These are phyloP conservation scores for Parnassius orleans DNA, from an alignment of 2,888 invertebrate species.

Conservation along the genomic window DNA sequence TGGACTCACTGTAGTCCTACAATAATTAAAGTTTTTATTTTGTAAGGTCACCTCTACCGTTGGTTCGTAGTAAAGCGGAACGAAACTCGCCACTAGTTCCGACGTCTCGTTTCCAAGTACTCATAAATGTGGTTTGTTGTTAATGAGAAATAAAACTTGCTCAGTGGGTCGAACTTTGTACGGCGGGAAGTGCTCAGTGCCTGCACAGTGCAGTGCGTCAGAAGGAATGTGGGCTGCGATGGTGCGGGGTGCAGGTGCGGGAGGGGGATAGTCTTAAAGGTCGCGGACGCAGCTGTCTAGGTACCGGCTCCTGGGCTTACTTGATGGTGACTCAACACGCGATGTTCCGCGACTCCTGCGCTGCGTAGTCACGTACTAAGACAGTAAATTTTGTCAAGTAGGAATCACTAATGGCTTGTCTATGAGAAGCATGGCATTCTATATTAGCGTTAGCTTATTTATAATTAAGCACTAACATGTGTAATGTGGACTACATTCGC, in stretches of 20 bases:
- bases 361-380: background rate
- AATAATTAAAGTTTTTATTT: no score
- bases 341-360: background rate
- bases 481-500: no score
- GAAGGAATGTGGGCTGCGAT: background rate
- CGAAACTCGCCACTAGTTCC: background rate
- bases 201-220: slow-evolving; percentile 1
- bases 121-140: background rate
- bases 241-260: background rate
- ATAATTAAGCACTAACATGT: no score
- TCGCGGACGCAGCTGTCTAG: slow-evolving; percentile 5
- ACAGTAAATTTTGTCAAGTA: no score
- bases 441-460: no score
- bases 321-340: background rate
- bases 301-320: background rate
- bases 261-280: slow-evolving; percentile 1
- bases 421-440: no score
- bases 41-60: no score
- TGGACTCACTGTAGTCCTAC: no score
- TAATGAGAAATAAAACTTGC: background rate
- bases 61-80: no score
- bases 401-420: no score
- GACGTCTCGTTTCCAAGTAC: background rate
- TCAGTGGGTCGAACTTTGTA: background rate
- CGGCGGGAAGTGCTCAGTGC: background rate